Conservation (phyloP, 1,140 invertebrate species). For the Battus philenor region DNA sequence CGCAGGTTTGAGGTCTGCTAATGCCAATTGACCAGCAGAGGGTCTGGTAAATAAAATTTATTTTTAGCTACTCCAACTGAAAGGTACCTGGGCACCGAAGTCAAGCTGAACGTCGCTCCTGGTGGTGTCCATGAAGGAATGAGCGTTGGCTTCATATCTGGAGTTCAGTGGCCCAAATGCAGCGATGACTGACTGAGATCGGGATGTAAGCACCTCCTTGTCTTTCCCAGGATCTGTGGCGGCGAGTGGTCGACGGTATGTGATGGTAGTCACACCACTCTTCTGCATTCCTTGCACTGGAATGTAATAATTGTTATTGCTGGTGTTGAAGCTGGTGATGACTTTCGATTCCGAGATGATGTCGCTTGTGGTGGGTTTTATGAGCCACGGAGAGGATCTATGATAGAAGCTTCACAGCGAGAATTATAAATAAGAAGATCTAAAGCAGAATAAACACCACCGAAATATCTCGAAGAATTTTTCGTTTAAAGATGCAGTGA, state of each 20-base stretch:
- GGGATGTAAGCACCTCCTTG: conserved; percentile 79
- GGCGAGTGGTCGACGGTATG: conserved; percentile 84
- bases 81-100: conserved; percentile 77
- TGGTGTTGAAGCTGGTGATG: no score
- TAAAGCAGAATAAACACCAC: no score
- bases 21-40: no score
- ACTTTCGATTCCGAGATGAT: no score
- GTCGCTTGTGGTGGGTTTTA: no score
- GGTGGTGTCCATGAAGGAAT: conserved; percentile 84
- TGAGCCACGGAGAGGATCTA: no score
- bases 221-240: conserved; percentile 85
- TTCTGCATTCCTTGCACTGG: conserved; percentile 82
- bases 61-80: neutral
- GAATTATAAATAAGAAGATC: no score
- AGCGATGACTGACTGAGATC: conserved; percentile 87
- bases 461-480: no score
- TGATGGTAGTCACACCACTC: conserved; percentile 89
- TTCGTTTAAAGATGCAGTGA: no score
- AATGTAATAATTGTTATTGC: no score
- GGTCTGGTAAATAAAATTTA: conserved; percentile 1
- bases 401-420: no score
- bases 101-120: conserved; percentile 85
- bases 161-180: conserved; percentile 90
- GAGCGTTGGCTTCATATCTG: conserved; percentile 88
- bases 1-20: no score